Conservation (phyloP, 2,113 vertebrate species). For the Neodon shergylaensis region DNA sequence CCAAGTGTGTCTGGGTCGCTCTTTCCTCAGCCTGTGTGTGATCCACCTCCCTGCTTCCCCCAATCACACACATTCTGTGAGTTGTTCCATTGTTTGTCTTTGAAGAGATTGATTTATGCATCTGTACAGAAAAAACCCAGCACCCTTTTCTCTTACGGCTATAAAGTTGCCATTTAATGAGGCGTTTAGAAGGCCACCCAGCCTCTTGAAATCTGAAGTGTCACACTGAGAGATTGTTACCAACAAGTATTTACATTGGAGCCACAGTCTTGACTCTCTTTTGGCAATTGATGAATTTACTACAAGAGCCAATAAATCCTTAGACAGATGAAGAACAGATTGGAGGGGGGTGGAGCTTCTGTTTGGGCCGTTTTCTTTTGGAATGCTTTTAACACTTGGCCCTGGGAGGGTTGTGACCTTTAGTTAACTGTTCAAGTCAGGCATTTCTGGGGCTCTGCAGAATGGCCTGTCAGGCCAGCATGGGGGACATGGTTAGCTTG, state of each 20-base stretch:
- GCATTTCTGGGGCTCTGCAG: conserved; percentile 25
- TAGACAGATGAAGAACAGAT: conserved; percentile 81
- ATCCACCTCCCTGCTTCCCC: background rate
- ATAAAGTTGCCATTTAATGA: conserved; percentile 76
- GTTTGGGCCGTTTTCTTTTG: conserved; percentile 78
- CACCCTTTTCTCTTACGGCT: conserved; percentile 64
- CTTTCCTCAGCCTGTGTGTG: background rate
- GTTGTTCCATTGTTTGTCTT: conserved; percentile 69
- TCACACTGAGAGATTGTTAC: conserved; percentile 78
- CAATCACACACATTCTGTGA: conserved; percentile 8
- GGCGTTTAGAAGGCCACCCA: conserved; percentile 75
- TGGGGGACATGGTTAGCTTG: background rate
- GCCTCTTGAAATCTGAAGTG: conserved; percentile 78
- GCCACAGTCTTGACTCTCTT: conserved; percentile 64
- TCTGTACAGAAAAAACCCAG: conserved; percentile 64
- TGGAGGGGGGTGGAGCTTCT: conserved; percentile 77
- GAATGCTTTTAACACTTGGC: conserved; percentile 85
- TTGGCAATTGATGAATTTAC: conserved; percentile 83
- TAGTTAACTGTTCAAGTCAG: conserved; percentile 39
- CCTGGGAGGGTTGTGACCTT: conserved; percentile 53
- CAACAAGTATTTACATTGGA: conserved; percentile 81
- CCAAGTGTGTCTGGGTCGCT: background rate
- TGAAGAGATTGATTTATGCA: conserved; percentile 71
- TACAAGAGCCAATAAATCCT: conserved; percentile 80
- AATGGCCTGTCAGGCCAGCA: background rate